phyloP scores from a whole-genome alignment of 2,888 invertebrate genomes.

The Drosophila austrosaltans region DNA sequence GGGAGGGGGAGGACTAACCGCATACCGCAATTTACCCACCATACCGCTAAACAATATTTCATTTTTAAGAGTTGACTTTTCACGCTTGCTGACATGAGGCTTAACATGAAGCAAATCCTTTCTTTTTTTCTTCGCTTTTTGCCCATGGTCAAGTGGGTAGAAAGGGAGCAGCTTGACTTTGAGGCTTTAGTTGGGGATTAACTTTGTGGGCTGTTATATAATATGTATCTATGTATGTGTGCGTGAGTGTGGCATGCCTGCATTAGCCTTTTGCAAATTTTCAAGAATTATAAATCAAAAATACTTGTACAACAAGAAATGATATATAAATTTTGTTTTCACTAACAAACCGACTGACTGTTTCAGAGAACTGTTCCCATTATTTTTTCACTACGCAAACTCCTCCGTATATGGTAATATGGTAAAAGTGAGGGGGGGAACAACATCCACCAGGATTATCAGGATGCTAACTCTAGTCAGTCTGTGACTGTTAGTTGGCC shows the following conservation, averaged over 20 bases:
- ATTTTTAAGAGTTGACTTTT: slow-evolving; percentile 68
- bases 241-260: not conserved
- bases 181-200: slow-evolving; percentile 6
- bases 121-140: slow-evolving; percentile 19
- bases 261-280: not conserved
- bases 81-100: slow-evolving; percentile 46
- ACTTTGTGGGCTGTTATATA: slow-evolving; percentile 1
- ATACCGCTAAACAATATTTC: slow-evolving; percentile 59
- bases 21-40: slow-evolving; percentile 54
- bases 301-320: slow-evolving; percentile 1
- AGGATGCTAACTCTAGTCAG: slow-evolving; percentile 5
- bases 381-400: slow-evolving; percentile 9
- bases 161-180: not conserved
- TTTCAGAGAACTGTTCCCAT: not conserved
- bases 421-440: not conserved
- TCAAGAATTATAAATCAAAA: slow-evolving; percentile 12
- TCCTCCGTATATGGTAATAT: not conserved
- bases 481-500: not conserved
- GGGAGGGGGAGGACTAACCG: slow-evolving; percentile 19
- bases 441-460: slow-evolving; percentile 6
- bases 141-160: slow-evolving; percentile 35
- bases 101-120: slow-evolving; percentile 45
- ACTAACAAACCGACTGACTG: not conserved
- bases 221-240: not conserved
- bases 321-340: slow-evolving; percentile 2